Base-by-base conservation (phyloP, 2,888 invertebrate species). In the Drosophila picticornis region DNA sequence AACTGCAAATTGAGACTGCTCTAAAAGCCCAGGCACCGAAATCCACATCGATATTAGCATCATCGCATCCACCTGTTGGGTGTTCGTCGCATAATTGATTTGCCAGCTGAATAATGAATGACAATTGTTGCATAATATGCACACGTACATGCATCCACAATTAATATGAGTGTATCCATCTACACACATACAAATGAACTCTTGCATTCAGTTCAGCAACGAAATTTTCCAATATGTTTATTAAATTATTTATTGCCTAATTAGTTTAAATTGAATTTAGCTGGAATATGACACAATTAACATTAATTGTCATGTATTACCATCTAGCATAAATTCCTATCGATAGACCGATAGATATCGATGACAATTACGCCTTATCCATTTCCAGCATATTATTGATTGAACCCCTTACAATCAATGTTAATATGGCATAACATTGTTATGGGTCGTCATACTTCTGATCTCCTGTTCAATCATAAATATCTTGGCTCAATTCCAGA, bases 31-130 rank as follows among this genome's bases (percentile, higher is more conserved):
- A 53, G 60, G 34, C 40, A 19, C n/a, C 53, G 19, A 13, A 40
- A 31, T 25, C 34, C n/a, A 22, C 70, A 71, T 52, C 59, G 70
- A 77, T 46, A 46, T 25, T 46, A 46, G 46, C 46, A 77, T 64
- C 75, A 63, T 53, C 27, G n/a, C 56, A 27, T 64, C 57, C 70
- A 70, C 27, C 53, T 66, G 52, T 64, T 65, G 51, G 34, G 61
- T 53, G 29, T 34, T 25, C 52, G 65, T 31, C 52, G 64, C 62
- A 64, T 75, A 75, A 75, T 79, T 77, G 71, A 77, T 67, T 61
- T 61, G 57, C 51, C 38, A 40, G 38, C 27, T 55, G 60, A 63
- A 57, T 70, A 63, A 70, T 69, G 59, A 46, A 62, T 52, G 64
- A 31, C 43, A 22, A 43, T 31, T 57, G 13, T 46, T 48, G 57